phyloP scores from a whole-genome alignment of 2,888 invertebrate species.

The Leptopilina myrica region DNA sequence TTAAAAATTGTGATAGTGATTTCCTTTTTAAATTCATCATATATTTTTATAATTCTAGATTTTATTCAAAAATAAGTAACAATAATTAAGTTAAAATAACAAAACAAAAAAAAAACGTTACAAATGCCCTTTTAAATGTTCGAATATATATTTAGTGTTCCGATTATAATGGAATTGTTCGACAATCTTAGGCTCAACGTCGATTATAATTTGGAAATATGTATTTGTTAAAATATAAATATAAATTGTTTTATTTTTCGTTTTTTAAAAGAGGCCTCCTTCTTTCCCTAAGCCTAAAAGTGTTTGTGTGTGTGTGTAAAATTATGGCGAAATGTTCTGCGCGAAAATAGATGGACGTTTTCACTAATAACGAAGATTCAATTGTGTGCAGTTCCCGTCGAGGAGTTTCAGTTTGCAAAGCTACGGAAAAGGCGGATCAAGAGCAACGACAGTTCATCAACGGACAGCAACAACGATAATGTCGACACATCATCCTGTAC shows the following conservation, averaged over 20 bases:
- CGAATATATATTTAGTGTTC: background rate
- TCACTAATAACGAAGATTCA: slow-evolving; percentile 60
- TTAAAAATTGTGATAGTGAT: slow-evolving; percentile 6
- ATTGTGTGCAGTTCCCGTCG: slow-evolving; percentile 73
- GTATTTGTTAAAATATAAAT: slow-evolving; percentile 52
- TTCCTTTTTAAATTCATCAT: background rate
- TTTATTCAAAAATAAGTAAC: no score
- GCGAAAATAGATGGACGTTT: slow-evolving; percentile 22
- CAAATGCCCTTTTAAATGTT: background rate
- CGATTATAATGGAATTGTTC: slow-evolving; percentile 21
- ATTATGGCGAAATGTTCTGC: slow-evolving; percentile 45
- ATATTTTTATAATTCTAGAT: background rate
- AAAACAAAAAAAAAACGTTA: background rate
- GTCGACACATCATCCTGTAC: slow-evolving; percentile 72
- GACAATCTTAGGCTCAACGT: slow-evolving; percentile 17
- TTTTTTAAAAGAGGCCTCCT: slow-evolving; percentile 51
- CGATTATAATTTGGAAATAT: slow-evolving; percentile 20
- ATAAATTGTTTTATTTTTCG: slow-evolving; percentile 58
- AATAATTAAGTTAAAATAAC: no score
- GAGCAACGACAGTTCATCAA: slow-evolving; percentile 75
- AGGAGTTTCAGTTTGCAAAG: slow-evolving; percentile 75
- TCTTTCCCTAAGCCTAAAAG: slow-evolving; percentile 48
- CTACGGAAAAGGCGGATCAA: slow-evolving; percentile 72
- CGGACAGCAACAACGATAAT: slow-evolving; percentile 74
- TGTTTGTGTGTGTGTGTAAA: slow-evolving; percentile 33